These are phyloP conservation scores for Pristionchus arcanus DNA, from an alignment of 2,888 invertebrate species.

Conservation along the genomic window DNA sequence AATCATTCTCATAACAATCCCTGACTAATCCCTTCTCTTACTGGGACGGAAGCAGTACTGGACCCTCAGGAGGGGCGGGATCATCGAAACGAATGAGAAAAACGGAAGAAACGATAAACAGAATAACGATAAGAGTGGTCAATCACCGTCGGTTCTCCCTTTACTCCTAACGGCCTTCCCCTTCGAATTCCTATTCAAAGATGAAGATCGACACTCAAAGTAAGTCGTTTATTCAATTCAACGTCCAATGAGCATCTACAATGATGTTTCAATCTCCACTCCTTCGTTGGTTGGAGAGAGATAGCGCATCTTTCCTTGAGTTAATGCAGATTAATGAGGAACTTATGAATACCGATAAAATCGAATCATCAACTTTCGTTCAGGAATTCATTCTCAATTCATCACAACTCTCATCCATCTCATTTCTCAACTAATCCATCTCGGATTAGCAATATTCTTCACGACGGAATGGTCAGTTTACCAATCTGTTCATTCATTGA, in stretches of 20 bases:
- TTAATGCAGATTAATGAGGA: background rate
- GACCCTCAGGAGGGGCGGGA: background rate
- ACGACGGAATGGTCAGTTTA: background rate
- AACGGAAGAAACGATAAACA: background rate
- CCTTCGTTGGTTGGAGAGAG: no score
- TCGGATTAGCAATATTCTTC: conserved; percentile 22
- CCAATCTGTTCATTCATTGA: background rate
- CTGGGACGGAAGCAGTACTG: background rate
- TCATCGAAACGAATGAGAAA: background rate
- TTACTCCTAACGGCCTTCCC: background rate
- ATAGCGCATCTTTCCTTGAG: no score
- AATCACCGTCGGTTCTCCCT: background rate
- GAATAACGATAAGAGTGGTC: conserved; percentile 18
- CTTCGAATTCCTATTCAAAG: background rate
- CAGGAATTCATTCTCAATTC: conserved; percentile 28
- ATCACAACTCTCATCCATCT: conserved; percentile 27
- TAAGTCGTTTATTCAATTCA: background rate
- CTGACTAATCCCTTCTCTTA: background rate
- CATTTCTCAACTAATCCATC: background rate
- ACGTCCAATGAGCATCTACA: no score
- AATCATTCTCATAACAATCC: background rate
- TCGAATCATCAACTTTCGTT: background rate
- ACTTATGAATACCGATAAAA: background rate
- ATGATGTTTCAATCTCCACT: background rate
- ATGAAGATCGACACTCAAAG: background rate